Evolutionary conservation across 2,797 vertebrate genomes (phyloP).

Genomic region (Muscicapa comitata): DNA sequence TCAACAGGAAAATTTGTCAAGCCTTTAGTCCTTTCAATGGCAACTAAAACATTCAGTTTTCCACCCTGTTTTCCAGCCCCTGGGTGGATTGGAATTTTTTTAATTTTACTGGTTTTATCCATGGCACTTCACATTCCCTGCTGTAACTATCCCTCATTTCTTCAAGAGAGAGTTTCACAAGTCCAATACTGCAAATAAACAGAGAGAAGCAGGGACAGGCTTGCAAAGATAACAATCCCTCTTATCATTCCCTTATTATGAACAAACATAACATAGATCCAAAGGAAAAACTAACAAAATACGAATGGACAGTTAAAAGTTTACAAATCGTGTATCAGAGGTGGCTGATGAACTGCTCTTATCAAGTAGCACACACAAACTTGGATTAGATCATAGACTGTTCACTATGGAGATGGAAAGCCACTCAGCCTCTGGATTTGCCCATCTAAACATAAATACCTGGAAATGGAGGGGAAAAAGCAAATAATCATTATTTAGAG

Average conservation of each 20-base stretch:
- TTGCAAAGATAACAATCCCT: neutral
- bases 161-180: neutral
- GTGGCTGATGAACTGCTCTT: neutral
- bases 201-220: neutral
- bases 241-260: neutral
- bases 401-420: neutral
- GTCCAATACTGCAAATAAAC: neutral
- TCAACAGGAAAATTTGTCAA: neutral
- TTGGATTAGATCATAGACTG: neutral
- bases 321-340: neutral
- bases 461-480: neutral
- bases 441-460: neutral
- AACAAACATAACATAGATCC: accelerated
- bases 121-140: neutral
- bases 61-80: neutral
- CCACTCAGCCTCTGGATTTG: neutral
- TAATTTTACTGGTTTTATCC: neutral
- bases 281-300: neutral
- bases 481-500: neutral
- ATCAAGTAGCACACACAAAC: neutral
- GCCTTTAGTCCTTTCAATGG: neutral
- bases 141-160: neutral
- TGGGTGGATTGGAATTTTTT: too few relatives aligned
- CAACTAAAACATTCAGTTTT: neutral
- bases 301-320: neutral